Conservation (phyloP, 2,113 vertebrate species). For the Calyptommatus sinebrachiatus region DNA sequence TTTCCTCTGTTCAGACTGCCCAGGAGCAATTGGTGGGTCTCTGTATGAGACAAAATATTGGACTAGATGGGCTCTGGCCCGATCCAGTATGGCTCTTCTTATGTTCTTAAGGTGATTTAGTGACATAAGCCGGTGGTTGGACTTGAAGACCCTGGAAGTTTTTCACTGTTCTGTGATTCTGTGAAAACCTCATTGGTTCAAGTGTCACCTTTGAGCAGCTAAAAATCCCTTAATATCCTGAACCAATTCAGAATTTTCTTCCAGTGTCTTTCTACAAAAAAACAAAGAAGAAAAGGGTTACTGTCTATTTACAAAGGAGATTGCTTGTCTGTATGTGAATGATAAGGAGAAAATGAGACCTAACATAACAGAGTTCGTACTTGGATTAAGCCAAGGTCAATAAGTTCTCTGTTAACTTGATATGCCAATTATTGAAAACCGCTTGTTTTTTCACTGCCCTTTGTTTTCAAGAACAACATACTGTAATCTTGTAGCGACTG, state of each 20-base stretch:
- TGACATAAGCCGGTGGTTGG: too few relatives aligned
- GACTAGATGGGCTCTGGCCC: too few relatives aligned
- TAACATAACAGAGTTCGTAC: slow-evolving; percentile 3
- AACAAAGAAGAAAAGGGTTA: neutral
- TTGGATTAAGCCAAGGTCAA: slow-evolving; percentile 17
- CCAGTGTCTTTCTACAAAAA: slow-evolving; percentile 3
- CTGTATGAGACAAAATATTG: too few relatives aligned
- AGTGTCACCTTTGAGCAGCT: neutral
- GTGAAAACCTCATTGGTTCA: neutral
- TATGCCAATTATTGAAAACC: neutral
- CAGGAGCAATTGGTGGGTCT: too few relatives aligned
- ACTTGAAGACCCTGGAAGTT: too few relatives aligned
- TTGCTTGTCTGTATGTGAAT: slow-evolving; percentile 2
- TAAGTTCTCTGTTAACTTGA: slow-evolving; percentile 18
- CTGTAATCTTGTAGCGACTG: neutral
- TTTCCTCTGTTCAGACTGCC: too few relatives aligned
- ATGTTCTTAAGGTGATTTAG: too few relatives aligned
- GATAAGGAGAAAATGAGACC: slow-evolving; percentile 25
- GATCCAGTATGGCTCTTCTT: too few relatives aligned
- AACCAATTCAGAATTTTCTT: slow-evolving; percentile 1
- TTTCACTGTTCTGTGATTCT: too few relatives aligned
- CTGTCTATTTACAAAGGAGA: neutral
- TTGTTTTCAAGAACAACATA: neutral
- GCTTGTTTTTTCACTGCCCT: neutral
- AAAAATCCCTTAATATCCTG: neutral